These are phyloP conservation scores for Odontamblyopus rebecca DNA, from an alignment of 2,797 vertebrate genomes.

Conservation along the genomic window DNA sequence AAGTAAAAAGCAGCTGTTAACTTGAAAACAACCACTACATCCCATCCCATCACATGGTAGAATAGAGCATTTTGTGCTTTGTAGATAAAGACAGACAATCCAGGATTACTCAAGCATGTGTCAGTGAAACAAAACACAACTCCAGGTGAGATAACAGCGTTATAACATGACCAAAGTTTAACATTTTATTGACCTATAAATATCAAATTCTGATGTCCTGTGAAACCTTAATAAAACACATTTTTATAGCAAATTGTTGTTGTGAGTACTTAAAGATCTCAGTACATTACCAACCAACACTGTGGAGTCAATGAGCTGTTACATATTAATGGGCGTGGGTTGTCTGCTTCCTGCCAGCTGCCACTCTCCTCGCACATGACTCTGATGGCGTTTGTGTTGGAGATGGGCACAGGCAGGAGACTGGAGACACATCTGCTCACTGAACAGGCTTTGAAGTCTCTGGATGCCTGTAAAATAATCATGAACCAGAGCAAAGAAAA, in stretches of 20 bases:
- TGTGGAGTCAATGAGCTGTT: conserved; percentile 56
- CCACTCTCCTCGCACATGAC: conserved; percentile 61
- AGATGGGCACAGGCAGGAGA: conserved; percentile 43
- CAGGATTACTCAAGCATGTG: too few species aligned
- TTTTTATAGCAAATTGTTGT: neutral
- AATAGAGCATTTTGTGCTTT: too few species aligned
- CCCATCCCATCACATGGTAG: too few species aligned
- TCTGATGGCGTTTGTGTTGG: conserved; percentile 66
- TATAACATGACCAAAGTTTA: neutral
- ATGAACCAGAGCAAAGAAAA: conserved; percentile 57
- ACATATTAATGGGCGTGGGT: conserved; percentile 63
- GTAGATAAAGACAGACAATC: too few species aligned
- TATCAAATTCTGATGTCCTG: neutral
- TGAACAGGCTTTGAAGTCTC: conserved; percentile 66
- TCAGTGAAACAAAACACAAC: too few species aligned
- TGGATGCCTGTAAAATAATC: conserved; percentile 68
- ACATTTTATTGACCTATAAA: neutral
- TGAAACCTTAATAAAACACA: neutral
- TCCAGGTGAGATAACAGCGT: too few species aligned
- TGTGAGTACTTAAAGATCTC: conserved; percentile 19
- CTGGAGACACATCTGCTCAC: conserved; percentile 56
- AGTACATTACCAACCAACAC: conserved; percentile 38
- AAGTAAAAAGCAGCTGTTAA: too few species aligned
- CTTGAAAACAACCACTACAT: too few species aligned
- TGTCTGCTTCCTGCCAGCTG: conserved; percentile 61